phyloP scores from a whole-genome alignment of 2,113 vertebrate species.

The Tetrax tetrax region DNA sequence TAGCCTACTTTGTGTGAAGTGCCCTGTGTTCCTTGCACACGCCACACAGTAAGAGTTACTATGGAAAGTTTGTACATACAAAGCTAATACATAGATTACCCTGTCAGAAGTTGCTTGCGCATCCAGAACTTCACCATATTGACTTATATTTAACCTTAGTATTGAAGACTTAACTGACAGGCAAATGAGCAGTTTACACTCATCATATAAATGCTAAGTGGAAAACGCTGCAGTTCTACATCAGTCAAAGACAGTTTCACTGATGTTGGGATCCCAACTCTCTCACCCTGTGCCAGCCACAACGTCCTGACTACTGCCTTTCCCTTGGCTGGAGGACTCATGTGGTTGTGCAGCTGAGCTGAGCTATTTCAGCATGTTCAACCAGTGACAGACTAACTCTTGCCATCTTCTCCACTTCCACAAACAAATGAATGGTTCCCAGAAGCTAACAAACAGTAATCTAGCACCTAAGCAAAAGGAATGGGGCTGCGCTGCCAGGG shows the following conservation, averaged over 20 bases:
- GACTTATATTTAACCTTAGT: neutral
- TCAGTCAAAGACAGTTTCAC: neutral
- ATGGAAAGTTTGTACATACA: neutral
- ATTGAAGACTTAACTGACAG: neutral
- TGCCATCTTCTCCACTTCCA: neutral
- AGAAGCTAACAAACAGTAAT: neutral
- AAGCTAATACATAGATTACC: neutral
- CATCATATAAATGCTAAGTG: neutral
- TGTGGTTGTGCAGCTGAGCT: fast-evolving
- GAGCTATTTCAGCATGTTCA: neutral
- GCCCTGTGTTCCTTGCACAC: neutral
- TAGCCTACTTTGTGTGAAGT: neutral
- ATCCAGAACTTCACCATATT: neutral
- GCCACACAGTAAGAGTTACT: neutral
- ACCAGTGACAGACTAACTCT: fast-evolving
- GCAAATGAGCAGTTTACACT: neutral
- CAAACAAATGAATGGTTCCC: neutral
- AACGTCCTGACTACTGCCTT: neutral
- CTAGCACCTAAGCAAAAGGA: neutral
- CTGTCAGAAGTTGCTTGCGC: neutral
- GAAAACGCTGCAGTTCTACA: neutral
- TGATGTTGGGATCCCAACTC: neutral
- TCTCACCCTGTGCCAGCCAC: neutral
- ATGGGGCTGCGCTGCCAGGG: neutral
- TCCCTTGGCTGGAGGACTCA: neutral